Percentiles rank a stretch among this genome's conserved stretches.
These are phyloP conservation scores for Anolis carolinensis DNA, from an alignment of 2,113 vertebrate genomes.

Conservation along the genomic window DNA sequence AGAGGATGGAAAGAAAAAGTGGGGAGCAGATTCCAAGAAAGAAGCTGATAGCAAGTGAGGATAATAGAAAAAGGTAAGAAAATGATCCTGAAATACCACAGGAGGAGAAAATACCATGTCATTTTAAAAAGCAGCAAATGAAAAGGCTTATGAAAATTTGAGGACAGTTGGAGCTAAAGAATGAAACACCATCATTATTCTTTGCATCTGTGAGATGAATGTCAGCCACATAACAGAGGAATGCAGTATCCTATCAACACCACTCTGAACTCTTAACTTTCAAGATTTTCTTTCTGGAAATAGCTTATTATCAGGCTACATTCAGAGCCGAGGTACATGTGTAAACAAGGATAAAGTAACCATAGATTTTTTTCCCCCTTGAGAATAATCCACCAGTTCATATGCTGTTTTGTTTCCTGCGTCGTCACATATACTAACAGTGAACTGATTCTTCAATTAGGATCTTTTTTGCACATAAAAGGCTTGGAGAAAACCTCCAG, in stretches of 20 bases:
- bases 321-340: neutral
- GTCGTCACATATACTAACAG: neutral
- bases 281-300: neutral
- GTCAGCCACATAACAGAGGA: neutral
- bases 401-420: neutral
- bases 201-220: neutral
- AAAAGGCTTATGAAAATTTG: neutral
- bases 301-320: neutral
- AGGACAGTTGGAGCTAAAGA: neutral
- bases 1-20: neutral
- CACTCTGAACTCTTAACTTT: conserved; percentile 7
- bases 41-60: neutral
- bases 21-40: neutral
- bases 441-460: neutral
- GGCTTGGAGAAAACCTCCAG: neutral
- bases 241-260: neutral
- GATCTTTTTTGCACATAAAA: neutral
- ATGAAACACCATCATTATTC: neutral
- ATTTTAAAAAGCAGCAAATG: neutral
- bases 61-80: neutral
- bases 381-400: neutral
- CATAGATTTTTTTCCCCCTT: neutral
- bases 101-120: neutral
- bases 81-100: neutral
- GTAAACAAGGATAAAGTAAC: conserved; percentile 7